Base-by-base conservation (phyloP, 2,113 vertebrate genomes). In the Dromas ardeola region DNA sequence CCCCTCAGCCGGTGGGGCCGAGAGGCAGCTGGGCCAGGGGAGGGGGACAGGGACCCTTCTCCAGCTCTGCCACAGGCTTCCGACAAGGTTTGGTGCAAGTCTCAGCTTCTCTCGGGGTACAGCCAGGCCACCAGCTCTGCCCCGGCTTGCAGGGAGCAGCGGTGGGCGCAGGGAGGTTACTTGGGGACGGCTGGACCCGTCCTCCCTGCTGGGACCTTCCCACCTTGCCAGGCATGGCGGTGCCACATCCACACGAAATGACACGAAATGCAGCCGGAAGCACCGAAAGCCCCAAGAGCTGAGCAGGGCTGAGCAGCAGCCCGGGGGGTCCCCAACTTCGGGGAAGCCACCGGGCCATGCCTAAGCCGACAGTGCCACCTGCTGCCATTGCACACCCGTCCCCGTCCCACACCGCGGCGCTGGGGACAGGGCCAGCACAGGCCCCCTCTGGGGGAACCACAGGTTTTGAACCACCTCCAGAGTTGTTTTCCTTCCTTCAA, bases 331-430 rank as follows among this genome's bases (percentile, higher is more conserved):
- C 85, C 93, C 95, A 45, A 36, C 10, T 8, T 15, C 2, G 19
- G 77, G 88, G 63, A 45, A 53, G 80, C 8, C 36, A 2, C 9
- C 1, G 0, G 32, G 82, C 76, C 11, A 6, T 78, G 95, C 15
- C 92, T 55, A 0, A 84, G 96, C 59, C 92, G 50, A 97, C 92
- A 96, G 95, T 94, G 96, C 95, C 96, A 94, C 93, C 96, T 97
- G 96, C 80, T 91, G 96, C 96, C 96, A 93, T 5, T 43, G 62
- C 93, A 15, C 53, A 53, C 65, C 65, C 5, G 10, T 18, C 92
- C 79, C 78, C 6, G 3, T 53, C 87, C 76, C 78, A 2, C 8
- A 0, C n/a, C 2, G 22, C n/a, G 2, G 72, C 2, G 14, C 83
- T 9, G 84, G 87, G 77, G 78, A 50, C 4, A 0, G 78, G 72